These are phyloP conservation scores for Capricornis sumatraensis DNA, from an alignment of 2,113 vertebrate species.

Conservation along the genomic window DNA sequence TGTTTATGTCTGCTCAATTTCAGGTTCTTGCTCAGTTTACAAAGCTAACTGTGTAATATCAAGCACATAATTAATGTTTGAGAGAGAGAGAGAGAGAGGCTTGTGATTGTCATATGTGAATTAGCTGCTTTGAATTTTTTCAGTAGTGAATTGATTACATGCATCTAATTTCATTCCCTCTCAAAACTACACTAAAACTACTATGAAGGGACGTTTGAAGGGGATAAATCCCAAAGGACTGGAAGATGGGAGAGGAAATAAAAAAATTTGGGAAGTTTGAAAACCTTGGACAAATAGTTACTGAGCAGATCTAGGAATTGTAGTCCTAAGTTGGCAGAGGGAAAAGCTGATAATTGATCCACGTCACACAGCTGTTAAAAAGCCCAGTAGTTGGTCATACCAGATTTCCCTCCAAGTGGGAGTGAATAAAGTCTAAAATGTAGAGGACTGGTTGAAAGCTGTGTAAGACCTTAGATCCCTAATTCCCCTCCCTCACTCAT, in stretches of 20 bases:
- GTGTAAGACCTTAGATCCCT: neutral
- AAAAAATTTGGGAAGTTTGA: neutral
- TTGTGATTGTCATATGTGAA: neutral
- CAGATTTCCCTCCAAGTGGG: neutral
- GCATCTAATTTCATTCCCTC: neutral
- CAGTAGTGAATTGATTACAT: neutral
- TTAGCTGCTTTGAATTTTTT: constrained; percentile 12
- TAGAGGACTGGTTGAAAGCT: neutral
- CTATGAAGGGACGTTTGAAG: neutral
- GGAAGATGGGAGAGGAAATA: neutral
- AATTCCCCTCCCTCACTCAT: neutral
- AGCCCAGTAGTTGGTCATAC: neutral
- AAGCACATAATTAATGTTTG: neutral
- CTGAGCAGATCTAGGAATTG: neutral
- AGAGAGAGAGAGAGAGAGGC: neutral
- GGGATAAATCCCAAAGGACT: neutral
- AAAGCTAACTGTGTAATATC: neutral
- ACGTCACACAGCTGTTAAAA: neutral
- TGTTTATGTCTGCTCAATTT: constrained; percentile 39
- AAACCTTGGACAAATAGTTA: neutral
- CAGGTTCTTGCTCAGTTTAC: constrained; percentile 6
- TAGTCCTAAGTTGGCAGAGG: neutral
- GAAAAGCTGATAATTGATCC: neutral
- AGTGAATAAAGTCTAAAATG: neutral
- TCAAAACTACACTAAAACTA: neutral